Base-by-base conservation (phyloP, 2,888 invertebrate species). In the Clivina fossor region DNA sequence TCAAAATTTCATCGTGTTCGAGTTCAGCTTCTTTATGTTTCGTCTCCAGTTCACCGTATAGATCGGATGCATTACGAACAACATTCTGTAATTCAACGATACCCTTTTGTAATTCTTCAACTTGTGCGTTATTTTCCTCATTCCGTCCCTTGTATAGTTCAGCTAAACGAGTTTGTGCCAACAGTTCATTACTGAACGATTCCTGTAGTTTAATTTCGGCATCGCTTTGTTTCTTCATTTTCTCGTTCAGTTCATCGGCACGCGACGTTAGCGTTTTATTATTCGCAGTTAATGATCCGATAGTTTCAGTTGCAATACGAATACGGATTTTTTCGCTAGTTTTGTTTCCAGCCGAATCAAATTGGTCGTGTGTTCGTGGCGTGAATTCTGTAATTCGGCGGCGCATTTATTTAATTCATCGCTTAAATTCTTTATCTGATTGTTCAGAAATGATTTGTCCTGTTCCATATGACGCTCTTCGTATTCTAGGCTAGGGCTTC, bases 391-490 rank as follows among this genome's bases (percentile, higher is more conserved):
- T 37, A 93, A 73, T 73, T 94, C 91, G 8, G 85, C 82, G 48
- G 87, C 87, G 63, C 87, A 83, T 57, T 86, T 82, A 60, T 86
- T 83, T 11, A 95, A 76, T 73, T 94, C 92, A 66, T 85, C 83
- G 56, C 86, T 85, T 20, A 95, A 74, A 54, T 85, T 81, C 63
- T 86, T 82, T 62, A 93, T 85, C 77, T 93, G 91, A 61, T 86
- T 85, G 61, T 83, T 82, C 20, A 92, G 72, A 63, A 92, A 79
- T 4, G 79, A 76, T 65, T 85, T 82, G 72, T 95, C 94, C 69
- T 90, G 88, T 65, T 91, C 89, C 65, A 93, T 78, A 15, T 90
- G 82, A 66, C 88, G 88, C 72, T 93, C 93, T 65, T 87, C 88
- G 71, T 85, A 87, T 66, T 88, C 88, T 16, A 92, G 71, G 86